A percentile compares a stretch with the other conserved stretches of the same genome.
Evolutionary conservation across 2,113 vertebrate genomes (phyloP).

Genomic region (Tylochromis polylepis): DNA sequence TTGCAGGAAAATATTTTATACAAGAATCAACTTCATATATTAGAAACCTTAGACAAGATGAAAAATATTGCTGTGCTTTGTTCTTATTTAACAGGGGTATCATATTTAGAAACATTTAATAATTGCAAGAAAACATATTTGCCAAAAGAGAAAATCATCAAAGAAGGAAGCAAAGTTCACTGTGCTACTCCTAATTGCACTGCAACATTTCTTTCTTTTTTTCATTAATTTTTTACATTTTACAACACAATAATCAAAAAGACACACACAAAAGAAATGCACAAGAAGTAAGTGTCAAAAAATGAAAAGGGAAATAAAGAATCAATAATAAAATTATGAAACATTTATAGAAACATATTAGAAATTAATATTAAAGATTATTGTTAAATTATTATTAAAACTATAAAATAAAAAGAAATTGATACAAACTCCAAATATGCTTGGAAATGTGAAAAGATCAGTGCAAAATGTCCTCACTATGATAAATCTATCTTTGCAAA

Average conservation of each 20-base stretch:
- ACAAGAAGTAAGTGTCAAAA: not conserved
- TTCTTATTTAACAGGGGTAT: not conserved
- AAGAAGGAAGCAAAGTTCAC: not conserved
- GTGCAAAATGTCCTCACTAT: rapidly evolving
- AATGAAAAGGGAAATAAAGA: rapidly evolving
- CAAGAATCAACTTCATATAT: not conserved
- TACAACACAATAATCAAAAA: not conserved
- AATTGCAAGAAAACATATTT: not conserved
- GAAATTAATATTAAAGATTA: not conserved
- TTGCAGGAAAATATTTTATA: not conserved
- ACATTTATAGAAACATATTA: not conserved
- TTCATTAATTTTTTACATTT: rapidly evolving
- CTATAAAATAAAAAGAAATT: not conserved
- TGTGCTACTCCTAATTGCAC: not conserved
- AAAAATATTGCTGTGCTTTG: not conserved
- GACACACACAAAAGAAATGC: not conserved
- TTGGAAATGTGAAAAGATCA: not conserved
- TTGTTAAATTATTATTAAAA: not conserved
- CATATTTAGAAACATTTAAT: not conserved
- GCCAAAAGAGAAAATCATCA: not conserved
- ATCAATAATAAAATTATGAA: not conserved
- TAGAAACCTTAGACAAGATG: not conserved
- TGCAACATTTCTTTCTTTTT: not conserved
- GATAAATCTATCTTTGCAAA: not conserved
- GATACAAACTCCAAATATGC: rapidly evolving